These are phyloP conservation scores for Cryptoprocta ferox DNA, from an alignment of 2,797 vertebrate genomes.

Conservation along the genomic window DNA sequence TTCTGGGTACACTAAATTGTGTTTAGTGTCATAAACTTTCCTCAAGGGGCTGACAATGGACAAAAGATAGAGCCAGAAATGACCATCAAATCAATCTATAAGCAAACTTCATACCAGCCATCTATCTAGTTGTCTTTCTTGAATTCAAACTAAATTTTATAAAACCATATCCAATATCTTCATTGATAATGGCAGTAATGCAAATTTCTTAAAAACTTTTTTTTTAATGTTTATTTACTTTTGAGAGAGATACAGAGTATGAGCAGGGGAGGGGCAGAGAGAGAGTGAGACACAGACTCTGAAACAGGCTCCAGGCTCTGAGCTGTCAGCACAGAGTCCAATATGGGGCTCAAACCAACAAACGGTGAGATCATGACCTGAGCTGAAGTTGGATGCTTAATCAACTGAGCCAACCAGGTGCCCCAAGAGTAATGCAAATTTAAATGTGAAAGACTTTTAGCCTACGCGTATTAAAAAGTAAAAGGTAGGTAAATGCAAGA, in stretches of 20 bases:
- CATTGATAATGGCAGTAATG: neutral
- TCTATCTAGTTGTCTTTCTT: neutral
- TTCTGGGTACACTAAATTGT: neutral
- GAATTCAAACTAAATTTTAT: neutral
- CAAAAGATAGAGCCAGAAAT: neutral
- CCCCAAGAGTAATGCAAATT: neutral
- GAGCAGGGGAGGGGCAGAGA: too few relatives aligned
- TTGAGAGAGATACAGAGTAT: too few relatives aligned
- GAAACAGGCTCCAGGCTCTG: too few relatives aligned
- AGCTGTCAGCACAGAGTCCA: too few relatives aligned
- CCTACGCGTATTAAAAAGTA: neutral
- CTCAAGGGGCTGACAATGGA: neutral
- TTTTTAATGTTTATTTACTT: too few relatives aligned
- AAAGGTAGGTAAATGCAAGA: neutral
- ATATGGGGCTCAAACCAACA: too few relatives aligned
- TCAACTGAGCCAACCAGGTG: too few relatives aligned
- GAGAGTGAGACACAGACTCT: too few relatives aligned
- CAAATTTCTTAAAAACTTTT: neutral
- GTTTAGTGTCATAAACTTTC: neutral
- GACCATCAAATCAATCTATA: neutral
- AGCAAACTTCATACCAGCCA: neutral
- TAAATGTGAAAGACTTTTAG: conserved; percentile 31
- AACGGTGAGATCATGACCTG: too few relatives aligned
- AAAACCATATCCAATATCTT: neutral
- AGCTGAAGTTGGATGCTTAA: too few relatives aligned